Percentiles rank a stretch among this genome's conserved stretches.
These are phyloP conservation scores for Diarsia rubi DNA, from an alignment of 2,888 invertebrate species.

Conservation along the genomic window DNA sequence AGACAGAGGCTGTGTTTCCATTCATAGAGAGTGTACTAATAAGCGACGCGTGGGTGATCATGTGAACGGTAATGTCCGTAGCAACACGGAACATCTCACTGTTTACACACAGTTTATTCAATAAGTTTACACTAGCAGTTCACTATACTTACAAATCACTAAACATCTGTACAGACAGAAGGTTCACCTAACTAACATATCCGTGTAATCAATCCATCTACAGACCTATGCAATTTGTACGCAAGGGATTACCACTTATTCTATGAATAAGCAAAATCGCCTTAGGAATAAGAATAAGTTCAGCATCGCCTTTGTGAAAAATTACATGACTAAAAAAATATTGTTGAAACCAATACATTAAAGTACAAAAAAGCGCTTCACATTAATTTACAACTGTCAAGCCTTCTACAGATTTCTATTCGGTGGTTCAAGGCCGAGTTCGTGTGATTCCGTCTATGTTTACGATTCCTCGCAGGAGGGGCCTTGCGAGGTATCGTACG, in stretches of 20 bases:
- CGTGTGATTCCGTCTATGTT: not conserved
- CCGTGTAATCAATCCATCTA: no score
- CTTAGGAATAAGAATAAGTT: not conserved
- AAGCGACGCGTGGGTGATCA: not conserved
- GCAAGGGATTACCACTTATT: not conserved
- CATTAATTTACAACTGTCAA: no score
- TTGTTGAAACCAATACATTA: not conserved
- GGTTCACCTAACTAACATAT: not conserved
- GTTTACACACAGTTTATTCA: slow-evolving; percentile 21
- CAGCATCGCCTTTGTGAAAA: not conserved
- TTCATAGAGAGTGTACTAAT: not conserved
- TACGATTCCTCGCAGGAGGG: slow-evolving; percentile 5
- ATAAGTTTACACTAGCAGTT: slow-evolving; percentile 10
- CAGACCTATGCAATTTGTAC: not conserved
- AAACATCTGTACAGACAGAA: slow-evolving; percentile 1
- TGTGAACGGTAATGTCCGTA: not conserved
- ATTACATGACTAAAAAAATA: not conserved
- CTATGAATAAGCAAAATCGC: not conserved
- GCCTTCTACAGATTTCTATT: slow-evolving; percentile 9
- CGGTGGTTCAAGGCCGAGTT: slow-evolving; percentile 27
- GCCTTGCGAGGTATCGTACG: no score
- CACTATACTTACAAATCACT: not conserved
- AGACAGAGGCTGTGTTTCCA: no score
- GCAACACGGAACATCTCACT: slow-evolving; percentile 1
- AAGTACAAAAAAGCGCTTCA: not conserved